Evolutionary conservation across 2,888 invertebrate genomes (phyloP).

Genomic region (Electrophaes corylata): DNA sequence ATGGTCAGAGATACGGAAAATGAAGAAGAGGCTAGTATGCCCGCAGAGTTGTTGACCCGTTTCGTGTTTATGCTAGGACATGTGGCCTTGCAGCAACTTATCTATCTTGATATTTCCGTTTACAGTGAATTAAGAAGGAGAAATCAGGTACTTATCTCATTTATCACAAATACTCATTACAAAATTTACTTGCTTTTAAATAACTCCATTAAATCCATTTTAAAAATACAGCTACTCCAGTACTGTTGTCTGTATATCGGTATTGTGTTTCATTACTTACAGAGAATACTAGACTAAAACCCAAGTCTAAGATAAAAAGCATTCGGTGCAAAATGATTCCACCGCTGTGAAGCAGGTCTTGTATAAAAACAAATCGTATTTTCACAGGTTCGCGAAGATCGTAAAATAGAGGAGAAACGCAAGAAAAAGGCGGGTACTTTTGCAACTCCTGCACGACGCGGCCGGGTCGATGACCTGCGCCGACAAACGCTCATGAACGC

Average conservation of each 20-base stretch:
- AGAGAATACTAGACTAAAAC: no score
- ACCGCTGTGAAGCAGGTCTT: background rate
- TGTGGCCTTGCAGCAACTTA: conserved; percentile 90
- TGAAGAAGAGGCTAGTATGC: conserved; percentile 63
- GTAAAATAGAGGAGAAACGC: conserved; percentile 73
- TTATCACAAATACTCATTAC: background rate
- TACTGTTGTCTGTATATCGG: no score
- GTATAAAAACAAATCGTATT: background rate
- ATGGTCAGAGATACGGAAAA: conserved; percentile 61
- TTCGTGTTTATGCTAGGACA: conserved; percentile 89
- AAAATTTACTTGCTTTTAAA: no score
- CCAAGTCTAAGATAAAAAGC: no score
- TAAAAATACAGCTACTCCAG: no score
- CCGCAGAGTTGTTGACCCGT: conserved; percentile 74
- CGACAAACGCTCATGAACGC: conserved; percentile 72
- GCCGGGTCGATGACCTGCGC: conserved; percentile 64
- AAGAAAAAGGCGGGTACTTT: conserved; percentile 72
- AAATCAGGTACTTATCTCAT: conserved; percentile 61
- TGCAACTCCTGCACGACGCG: conserved; percentile 68
- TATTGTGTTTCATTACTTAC: no score
- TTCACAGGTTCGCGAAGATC: conserved; percentile 73
- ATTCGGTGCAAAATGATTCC: no score
- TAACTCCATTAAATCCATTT: no score
- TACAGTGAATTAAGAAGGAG: conserved; percentile 89
- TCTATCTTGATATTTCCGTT: conserved; percentile 91